A percentile compares a stretch with the other conserved stretches of the same genome.
Conservation (phyloP, 2,797 vertebrate genomes). For the Acomys russatus region DNA sequence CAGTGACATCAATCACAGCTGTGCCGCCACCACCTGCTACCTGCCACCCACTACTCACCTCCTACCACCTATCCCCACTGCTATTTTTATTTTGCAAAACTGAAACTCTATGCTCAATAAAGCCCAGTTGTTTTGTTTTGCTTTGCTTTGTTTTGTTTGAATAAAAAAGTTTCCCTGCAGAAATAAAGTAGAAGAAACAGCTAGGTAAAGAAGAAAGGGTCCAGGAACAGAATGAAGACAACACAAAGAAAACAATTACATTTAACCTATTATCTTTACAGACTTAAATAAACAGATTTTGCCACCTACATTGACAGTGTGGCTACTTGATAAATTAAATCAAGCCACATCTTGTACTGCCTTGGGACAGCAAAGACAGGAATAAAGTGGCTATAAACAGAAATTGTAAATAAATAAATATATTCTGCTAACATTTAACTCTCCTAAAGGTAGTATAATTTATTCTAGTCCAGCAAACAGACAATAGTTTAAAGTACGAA, state of each 20-base stretch:
- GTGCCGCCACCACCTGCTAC: background rate
- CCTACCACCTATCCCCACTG: background rate
- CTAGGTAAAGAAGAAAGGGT: background rate
- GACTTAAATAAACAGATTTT: slow-evolving; percentile 46
- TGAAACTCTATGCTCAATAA: background rate
- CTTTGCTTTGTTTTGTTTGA: background rate
- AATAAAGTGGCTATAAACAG: background rate
- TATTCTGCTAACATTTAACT: background rate
- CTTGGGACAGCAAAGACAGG: background rate
- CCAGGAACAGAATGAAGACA: slow-evolving; percentile 21
- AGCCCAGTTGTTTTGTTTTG: background rate
- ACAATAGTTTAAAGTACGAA: slow-evolving; percentile 64
- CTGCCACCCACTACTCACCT: fast-evolving
- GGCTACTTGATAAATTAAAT: background rate
- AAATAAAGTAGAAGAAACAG: slow-evolving; percentile 49
- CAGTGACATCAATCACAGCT: background rate
- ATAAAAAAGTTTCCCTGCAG: background rate
- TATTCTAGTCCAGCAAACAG: slow-evolving; percentile 12
- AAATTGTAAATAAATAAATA: background rate
- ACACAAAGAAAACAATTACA: slow-evolving; percentile 41
- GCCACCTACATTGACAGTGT: slow-evolving; percentile 2
- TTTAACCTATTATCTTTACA: background rate
- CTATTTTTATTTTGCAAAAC: background rate
- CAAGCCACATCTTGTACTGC: background rate
- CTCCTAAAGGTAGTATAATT: background rate